Evolutionary conservation across 2,797 vertebrate species (phyloP).

Genomic region (Chelon auratus): DNA sequence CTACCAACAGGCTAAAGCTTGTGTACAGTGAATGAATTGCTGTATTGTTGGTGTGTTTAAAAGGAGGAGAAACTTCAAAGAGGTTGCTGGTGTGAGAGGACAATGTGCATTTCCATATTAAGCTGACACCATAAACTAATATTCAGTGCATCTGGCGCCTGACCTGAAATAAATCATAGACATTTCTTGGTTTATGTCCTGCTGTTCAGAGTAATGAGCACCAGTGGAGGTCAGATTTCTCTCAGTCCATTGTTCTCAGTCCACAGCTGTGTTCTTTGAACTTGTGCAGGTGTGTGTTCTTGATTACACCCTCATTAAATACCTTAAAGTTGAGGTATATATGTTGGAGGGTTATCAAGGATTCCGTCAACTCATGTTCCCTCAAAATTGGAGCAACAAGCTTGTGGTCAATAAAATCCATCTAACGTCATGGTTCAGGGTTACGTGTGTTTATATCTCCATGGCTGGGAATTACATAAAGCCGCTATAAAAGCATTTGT

Average conservation of each 20-base stretch:
- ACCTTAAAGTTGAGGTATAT: conserved; percentile 2
- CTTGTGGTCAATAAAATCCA: conserved; percentile 1
- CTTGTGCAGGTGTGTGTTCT: conserved; percentile 38
- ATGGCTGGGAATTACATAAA: conserved; percentile 24
- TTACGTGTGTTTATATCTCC: not conserved
- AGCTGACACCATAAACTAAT: conserved; percentile 19
- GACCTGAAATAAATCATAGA: conserved; percentile 30
- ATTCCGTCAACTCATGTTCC: not conserved
- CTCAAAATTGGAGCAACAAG: not conserved
- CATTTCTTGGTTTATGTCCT: conserved; percentile 28
- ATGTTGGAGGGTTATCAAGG: conserved; percentile 6
- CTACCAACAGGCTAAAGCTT: not conserved
- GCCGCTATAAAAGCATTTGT: no score
- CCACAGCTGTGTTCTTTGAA: conserved; percentile 59
- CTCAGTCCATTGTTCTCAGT: conserved; percentile 16
- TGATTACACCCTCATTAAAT: not conserved
- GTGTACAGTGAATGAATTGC: not conserved
- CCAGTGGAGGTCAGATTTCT: conserved; percentile 41
- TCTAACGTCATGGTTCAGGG: not conserved
- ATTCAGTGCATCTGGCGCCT: not conserved
- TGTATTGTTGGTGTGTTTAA: not conserved
- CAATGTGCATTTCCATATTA: not conserved
- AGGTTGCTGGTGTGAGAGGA: not conserved
- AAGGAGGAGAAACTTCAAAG: not conserved
- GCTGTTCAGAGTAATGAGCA: not conserved